Base-by-base conservation (phyloP, 2,888 invertebrate genomes). In the Synergus gifuensis region DNA sequence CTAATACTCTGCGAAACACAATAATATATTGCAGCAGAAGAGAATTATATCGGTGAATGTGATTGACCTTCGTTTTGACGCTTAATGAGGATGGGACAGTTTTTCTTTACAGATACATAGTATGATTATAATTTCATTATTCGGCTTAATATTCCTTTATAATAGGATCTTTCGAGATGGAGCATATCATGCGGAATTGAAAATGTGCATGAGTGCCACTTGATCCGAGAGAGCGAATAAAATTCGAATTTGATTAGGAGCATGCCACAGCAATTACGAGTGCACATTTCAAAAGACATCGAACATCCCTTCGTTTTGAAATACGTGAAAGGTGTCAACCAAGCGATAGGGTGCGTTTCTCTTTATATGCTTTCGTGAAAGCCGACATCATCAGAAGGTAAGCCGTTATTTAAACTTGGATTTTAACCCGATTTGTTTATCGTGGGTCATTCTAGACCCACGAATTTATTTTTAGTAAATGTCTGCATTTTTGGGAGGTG, bases 331-430 rank as follows among this genome's bases (percentile, higher is more conserved):
- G 82, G 76, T 77, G 62, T 40, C 62, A 18, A 54, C 62, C 36
- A 14, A 54, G 77, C 76, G 79, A 78, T 82, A 81, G 81, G 81
- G 83, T 82, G 80, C 78, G 76, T 79, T 80, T 54, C 64, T 76
- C 80, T 81, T 83, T 28, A 28, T 28, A 28, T 78, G 79, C 63
- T 44, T 76, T 16, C 42, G 64, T 79, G 80, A 81, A 78, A 90
- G 89, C 88, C 88, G 90, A 88, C 28, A 28, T 28, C 89, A 87
- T 89, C 89, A 87, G 89, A 90, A 91, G 91, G 91, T 91, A 91
- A 91, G 90, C 91, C 83, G 90, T 90, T 90, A 91, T 91, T 91
- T 91, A 91, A 90, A 90, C 90, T 88, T 87, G 81, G 86, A 87
- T 90, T 85, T 90, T 89, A 90, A 89, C 86, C 85, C 84, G 28